Evolutionary conservation across 2,888 invertebrate species (phyloP).

Genomic region (Himalopsyche anomala): DNA sequence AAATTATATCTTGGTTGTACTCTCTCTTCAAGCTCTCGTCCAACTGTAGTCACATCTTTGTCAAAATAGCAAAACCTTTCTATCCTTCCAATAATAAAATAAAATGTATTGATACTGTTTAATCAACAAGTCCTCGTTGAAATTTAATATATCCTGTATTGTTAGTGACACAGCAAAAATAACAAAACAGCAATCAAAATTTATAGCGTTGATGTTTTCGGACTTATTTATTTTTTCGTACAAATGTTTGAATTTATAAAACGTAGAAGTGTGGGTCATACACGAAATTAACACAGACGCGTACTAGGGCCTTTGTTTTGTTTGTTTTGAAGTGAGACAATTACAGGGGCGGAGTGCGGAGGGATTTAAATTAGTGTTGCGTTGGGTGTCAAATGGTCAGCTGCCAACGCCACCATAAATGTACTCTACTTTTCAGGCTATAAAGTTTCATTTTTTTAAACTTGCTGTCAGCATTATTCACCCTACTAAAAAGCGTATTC

Average conservation of each 20-base stretch:
- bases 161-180: too few species aligned
- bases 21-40: too few species aligned
- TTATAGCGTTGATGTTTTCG: too few species aligned
- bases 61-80: too few species aligned
- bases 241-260: conserved; percentile 7
- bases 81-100: too few species aligned
- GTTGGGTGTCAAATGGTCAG: conserved; percentile 34
- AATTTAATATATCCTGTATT: too few species aligned
- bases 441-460: neutral
- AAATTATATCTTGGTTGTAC: too few species aligned
- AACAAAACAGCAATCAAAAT: too few species aligned
- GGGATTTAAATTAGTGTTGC: conserved; percentile 34
- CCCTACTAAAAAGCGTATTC: neutral
- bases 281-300: conserved; percentile 30
- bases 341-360: conserved; percentile 26
- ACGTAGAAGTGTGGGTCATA: neutral
- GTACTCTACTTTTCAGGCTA: neutral
- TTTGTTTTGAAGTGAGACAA: conserved; percentile 34
- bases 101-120: too few species aligned
- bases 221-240: too few species aligned
- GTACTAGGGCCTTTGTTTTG: conserved; percentile 4
- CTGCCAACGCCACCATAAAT: conserved; percentile 19
- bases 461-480: neutral
- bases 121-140: too few species aligned
- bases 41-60: too few species aligned